phyloP scores from a whole-genome alignment of 2,113 vertebrate genomes.

The Verasper variegatus region DNA sequence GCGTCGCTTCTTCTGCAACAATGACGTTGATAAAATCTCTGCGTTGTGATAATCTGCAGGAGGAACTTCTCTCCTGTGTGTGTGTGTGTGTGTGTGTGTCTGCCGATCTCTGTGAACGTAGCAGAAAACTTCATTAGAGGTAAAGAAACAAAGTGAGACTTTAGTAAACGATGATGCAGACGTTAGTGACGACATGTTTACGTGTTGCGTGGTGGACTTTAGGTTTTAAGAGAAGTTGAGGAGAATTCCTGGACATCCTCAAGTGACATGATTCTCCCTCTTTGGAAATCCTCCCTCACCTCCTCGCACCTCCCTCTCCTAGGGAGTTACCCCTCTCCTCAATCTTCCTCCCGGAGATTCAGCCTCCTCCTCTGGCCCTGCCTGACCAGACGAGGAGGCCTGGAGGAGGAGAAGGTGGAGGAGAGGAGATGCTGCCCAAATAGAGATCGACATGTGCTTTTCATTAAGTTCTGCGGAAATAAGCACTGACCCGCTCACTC shows the following conservation, averaged over 20 bases:
- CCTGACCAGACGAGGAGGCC: constrained; percentile 30
- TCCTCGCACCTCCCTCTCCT: not conserved
- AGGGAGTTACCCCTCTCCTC: constrained; percentile 6
- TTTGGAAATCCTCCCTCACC: not conserved
- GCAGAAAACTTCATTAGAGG: no score
- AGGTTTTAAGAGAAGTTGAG: not conserved
- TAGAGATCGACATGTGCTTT: constrained; percentile 87
- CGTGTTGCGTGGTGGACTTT: no score
- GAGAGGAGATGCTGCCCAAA: constrained; percentile 69
- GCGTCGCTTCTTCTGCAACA: no score
- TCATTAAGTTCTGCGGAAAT: constrained; percentile 88
- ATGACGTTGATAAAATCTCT: no score
- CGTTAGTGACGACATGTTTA: no score
- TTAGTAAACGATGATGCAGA: no score
- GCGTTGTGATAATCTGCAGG: no score
- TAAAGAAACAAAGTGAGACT: no score
- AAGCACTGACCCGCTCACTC: constrained; percentile 85
- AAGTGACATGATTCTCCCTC: no score
- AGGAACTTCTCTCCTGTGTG: no score
- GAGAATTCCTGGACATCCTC: not conserved
- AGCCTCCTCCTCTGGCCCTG: constrained; percentile 9
- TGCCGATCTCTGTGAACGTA: no score
- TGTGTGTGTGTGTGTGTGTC: no score
- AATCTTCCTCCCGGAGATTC: constrained; percentile 6
- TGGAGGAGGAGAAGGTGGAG: constrained; percentile 23